Conservation (phyloP, 2,888 invertebrate genomes). For the Microctonus hyperodae region DNA sequence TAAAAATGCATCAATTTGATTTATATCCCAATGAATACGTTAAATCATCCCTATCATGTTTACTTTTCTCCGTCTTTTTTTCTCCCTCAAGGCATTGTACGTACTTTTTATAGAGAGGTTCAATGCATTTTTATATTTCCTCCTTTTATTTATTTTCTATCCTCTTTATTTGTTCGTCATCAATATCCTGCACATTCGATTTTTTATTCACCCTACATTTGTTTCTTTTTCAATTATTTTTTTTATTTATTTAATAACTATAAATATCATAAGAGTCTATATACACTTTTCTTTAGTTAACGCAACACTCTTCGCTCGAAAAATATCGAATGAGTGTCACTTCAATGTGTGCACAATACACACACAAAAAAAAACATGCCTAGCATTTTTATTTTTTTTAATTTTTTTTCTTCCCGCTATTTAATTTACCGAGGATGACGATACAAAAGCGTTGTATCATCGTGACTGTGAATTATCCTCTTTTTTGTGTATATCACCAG, state of each 20-base stretch:
- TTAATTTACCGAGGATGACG: constrained; percentile 34
- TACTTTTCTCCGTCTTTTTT: constrained; percentile 6
- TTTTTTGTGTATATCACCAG: constrained; percentile 66
- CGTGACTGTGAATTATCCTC: constrained; percentile 68
- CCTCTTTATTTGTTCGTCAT: neutral
- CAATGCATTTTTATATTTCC: constrained; percentile 19
- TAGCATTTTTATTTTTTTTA: too few species aligned
- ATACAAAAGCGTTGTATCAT: constrained; percentile 60
- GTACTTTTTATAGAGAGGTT: constrained; percentile 27
- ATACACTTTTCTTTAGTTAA: constrained; percentile 54
- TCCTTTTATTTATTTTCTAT: neutral
- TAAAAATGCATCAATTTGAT: constrained; percentile 11
- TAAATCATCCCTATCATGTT: constrained; percentile 11
- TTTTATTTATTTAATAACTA: constrained; percentile 47
- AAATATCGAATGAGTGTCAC: constrained; percentile 42
- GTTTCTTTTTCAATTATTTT: neutral
- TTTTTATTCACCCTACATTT: neutral
- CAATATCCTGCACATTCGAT: neutral
- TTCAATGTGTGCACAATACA: constrained; percentile 42
- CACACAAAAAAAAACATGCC: too few species aligned
- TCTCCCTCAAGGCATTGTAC: constrained; percentile 16
- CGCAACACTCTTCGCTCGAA: constrained; percentile 40
- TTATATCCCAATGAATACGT: neutral
- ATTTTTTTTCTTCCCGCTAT: constrained; percentile 30
- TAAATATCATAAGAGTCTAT: constrained; percentile 59